Percentiles rank a stretch among this genome's conserved stretches.
phyloP scores from a whole-genome alignment of 1,140 invertebrate genomes.

The Trinorchestia longiramus region DNA sequence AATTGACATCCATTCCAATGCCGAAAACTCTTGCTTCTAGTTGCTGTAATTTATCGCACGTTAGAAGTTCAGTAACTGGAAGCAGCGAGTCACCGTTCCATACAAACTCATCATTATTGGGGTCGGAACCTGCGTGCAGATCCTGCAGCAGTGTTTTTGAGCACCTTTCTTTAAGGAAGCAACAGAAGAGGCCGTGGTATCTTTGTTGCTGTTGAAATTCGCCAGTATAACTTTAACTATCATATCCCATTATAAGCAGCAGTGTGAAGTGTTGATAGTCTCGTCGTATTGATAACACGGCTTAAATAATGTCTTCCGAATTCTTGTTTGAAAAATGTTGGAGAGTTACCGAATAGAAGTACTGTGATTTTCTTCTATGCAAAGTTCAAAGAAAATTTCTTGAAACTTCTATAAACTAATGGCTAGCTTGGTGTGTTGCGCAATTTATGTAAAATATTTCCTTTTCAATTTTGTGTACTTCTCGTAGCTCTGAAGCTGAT shows the following conservation, averaged over 20 bases:
- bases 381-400: neutral
- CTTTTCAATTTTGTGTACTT: neutral
- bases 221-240: neutral
- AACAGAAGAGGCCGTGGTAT: neutral
- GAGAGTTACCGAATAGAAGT: neutral
- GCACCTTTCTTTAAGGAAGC: neutral
- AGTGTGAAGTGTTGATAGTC: neutral
- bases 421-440: neutral
- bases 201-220: neutral
- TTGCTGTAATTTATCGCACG: neutral
- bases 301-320: neutral
- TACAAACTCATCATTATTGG: neutral
- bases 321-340: neutral
- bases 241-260: neutral
- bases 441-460: neutral
- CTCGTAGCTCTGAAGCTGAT: neutral
- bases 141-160: neutral
- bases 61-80: too few relatives aligned
- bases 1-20: too few relatives aligned
- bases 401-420: neutral
- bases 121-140: neutral
- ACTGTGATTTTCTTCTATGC: constrained; percentile 1
- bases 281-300: neutral
- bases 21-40: neutral
- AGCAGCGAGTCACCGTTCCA: neutral